Evolutionary conservation across 2,113 vertebrate genomes (phyloP).

Genomic region (Heliornis fulica): DNA sequence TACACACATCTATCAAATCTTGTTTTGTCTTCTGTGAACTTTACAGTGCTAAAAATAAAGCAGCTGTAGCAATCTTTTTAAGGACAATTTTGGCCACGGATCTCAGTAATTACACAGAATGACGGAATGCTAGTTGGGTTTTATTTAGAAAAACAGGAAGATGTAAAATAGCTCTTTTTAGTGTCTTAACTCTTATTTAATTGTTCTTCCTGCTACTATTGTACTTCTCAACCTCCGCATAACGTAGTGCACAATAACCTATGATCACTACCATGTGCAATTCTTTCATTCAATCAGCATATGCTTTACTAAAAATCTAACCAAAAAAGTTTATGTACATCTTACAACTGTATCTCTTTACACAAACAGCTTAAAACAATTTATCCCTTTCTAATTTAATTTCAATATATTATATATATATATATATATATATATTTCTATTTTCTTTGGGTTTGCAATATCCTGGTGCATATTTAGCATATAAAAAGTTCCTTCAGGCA

Average conservation of each 20-base stretch:
- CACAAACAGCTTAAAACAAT: not conserved
- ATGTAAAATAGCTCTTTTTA: not conserved
- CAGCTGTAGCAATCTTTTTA: not conserved
- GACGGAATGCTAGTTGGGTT: not conserved
- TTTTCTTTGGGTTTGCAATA: not conserved
- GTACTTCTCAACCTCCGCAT: not conserved
- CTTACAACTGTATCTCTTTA: not conserved
- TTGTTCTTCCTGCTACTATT: not conserved
- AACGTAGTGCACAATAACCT: not conserved
- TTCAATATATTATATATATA: not conserved
- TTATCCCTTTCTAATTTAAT: not conserved
- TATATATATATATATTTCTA: not conserved
- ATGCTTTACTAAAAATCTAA: not conserved
- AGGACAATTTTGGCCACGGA: not conserved
- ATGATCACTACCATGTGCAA: not conserved
- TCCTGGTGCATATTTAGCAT: not conserved
- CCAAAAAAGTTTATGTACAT: not conserved
- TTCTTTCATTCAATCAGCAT: not conserved
- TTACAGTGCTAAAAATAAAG: not conserved
- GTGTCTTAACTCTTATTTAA: not conserved
- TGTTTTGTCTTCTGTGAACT: not conserved
- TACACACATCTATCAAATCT: not conserved
- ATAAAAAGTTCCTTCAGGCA: not conserved
- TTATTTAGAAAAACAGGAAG: not conserved
- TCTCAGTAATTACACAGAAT: not conserved